Percentiles rank a stretch among this genome's conserved stretches.
Conservation (phyloP, 2,797 vertebrate species). For the Salmo trutta region DNA sequence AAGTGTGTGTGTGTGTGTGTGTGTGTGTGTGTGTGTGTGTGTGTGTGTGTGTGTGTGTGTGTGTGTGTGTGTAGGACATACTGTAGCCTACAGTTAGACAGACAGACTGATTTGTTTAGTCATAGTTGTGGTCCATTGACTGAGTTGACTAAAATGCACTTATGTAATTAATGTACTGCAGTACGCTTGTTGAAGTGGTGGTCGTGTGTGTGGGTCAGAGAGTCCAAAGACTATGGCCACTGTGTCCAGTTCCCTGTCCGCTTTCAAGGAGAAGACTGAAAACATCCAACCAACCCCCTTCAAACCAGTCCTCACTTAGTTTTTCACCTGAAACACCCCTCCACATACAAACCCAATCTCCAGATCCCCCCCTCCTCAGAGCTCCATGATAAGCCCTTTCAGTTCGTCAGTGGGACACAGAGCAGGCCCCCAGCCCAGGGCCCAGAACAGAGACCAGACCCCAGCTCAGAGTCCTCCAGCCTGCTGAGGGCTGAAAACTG, state of each 20-base stretch:
- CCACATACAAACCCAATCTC: constrained; percentile 11
- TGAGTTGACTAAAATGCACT: background rate
- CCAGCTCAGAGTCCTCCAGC: constrained; percentile 12
- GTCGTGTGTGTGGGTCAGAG: background rate
- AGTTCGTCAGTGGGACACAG: constrained; percentile 8
- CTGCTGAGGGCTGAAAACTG: background rate
- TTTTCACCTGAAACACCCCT: background rate
- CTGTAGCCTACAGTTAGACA: background rate
- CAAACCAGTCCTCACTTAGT: background rate
- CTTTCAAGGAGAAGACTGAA: background rate
- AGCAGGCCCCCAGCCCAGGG: constrained; percentile 14
- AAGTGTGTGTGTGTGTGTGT: constrained; percentile 19
- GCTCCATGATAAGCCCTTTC: background rate
- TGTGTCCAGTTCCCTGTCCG: background rate
- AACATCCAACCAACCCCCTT: background rate
- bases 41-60: constrained; percentile 7
- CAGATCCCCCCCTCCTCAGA: constrained; percentile 10
- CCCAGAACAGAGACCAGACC: constrained; percentile 27
- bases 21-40: constrained; percentile 15
- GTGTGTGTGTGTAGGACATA: background rate
- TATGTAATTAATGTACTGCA: background rate
- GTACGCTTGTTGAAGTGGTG: background rate
- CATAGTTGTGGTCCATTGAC: constrained; percentile 31
- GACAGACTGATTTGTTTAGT: constrained; percentile 56
- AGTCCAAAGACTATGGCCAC: background rate